Evolutionary conservation across 2,888 invertebrate genomes (phyloP).

Genomic region (Drosophila niveifrons): DNA sequence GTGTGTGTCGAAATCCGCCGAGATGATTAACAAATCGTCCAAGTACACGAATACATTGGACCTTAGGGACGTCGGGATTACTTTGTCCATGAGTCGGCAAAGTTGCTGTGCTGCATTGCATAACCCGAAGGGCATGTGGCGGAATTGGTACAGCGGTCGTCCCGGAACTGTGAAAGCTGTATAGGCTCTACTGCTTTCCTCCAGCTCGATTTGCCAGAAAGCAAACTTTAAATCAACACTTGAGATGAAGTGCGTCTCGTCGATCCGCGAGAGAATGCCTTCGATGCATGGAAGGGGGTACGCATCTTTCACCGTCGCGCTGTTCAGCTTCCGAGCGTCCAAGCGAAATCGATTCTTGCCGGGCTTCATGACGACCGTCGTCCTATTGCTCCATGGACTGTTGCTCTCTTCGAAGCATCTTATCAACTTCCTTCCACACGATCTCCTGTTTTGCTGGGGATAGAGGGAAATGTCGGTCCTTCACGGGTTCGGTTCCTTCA

Average conservation of each 20-base stretch:
- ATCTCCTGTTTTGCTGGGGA: neutral
- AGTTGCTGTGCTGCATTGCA: conserved; percentile 12
- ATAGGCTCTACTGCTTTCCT: conserved; percentile 1
- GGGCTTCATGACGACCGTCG: neutral
- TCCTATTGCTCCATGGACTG: too few relatives aligned
- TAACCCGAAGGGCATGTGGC: conserved; percentile 5
- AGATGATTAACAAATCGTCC: conserved; percentile 34
- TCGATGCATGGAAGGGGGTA: conserved; percentile 5
- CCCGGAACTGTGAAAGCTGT: conserved; percentile 16
- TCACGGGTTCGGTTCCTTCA: neutral
- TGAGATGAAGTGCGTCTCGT: conserved; percentile 6
- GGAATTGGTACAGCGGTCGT: conserved; percentile 5
- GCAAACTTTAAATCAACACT: neutral
- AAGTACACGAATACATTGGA: conserved; percentile 20
- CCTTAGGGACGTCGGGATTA: conserved; percentile 15
- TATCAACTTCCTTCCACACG: neutral
- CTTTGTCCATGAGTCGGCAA: conserved; percentile 5
- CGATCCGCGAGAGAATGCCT: conserved; percentile 6
- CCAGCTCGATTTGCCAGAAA: conserved; percentile 13
- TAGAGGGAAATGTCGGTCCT: neutral
- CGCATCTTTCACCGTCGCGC: neutral
- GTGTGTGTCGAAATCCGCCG: conserved; percentile 30
- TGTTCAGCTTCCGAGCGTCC: neutral
- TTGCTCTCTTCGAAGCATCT: neutral
- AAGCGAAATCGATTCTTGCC: neutral